A percentile compares a stretch with the other conserved stretches of the same genome.
These are phyloP conservation scores for Ophiodon elongatus DNA, from an alignment of 2,113 vertebrate species.

Conservation along the genomic window DNA sequence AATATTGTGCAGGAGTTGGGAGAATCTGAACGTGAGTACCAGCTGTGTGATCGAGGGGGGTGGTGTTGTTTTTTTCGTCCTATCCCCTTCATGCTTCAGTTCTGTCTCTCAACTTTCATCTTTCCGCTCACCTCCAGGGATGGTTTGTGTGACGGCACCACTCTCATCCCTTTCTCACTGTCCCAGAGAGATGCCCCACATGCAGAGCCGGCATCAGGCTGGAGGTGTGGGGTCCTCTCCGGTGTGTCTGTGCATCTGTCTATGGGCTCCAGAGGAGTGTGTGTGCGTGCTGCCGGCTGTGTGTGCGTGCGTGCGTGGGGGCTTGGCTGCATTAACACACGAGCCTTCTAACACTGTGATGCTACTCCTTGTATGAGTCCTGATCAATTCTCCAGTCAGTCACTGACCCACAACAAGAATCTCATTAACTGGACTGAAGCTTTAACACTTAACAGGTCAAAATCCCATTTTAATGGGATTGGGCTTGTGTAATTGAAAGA, in stretches of 20 bases:
- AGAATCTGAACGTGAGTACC: constrained; percentile 99
- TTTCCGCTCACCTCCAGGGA: constrained; percentile 74
- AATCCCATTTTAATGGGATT: constrained; percentile 75
- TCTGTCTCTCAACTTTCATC: constrained; percentile 75
- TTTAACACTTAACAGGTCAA: constrained; percentile 75
- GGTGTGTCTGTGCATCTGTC: constrained; percentile 67
- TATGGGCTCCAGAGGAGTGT: constrained; percentile 73
- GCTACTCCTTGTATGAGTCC: constrained; percentile 54
- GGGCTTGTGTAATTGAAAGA: constrained; percentile 72
- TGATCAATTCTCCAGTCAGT: constrained; percentile 68
- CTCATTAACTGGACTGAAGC: constrained; percentile 67
- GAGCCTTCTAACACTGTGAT: constrained; percentile 55
- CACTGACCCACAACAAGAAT: constrained; percentile 71
- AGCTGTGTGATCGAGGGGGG: constrained; percentile 66
- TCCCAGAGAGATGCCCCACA: constrained; percentile 73
- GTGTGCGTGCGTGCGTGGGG: background rate
- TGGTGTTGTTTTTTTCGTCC: constrained; percentile 18
- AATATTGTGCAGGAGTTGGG: constrained; percentile 97
- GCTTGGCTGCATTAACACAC: constrained; percentile 71
- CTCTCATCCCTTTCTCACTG: constrained; percentile 73
- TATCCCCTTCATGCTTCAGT: constrained; percentile 73
- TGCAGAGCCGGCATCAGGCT: constrained; percentile 44
- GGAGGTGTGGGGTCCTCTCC: constrained; percentile 67
- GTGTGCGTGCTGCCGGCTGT: constrained; percentile 67
- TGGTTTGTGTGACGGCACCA: constrained; percentile 56